A percentile compares a stretch with the other conserved stretches of the same genome.
These are phyloP conservation scores for Pitta sordida DNA, from an alignment of 2,113 vertebrate species.

Conservation along the genomic window DNA sequence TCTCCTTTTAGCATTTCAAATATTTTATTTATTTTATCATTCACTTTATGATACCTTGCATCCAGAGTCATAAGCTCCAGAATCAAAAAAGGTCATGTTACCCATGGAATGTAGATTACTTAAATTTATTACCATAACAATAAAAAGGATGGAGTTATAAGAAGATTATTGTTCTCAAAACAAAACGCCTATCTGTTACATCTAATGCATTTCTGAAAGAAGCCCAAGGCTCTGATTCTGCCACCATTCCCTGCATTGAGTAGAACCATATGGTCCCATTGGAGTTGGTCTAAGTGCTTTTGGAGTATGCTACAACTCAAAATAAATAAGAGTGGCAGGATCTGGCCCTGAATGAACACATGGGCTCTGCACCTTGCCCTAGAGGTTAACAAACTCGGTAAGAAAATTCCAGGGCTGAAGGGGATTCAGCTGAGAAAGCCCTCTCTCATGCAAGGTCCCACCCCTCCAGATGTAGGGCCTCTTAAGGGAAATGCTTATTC, in stretches of 20 bases:
- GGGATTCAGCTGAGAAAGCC: slow-evolving; percentile 24
- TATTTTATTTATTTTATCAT: not conserved
- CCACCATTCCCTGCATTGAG: not conserved
- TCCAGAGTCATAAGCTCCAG: not conserved
- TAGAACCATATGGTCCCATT: slow-evolving; percentile 56
- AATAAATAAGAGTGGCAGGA: slow-evolving; percentile 60
- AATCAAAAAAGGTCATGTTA: not conserved
- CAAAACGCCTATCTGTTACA: slow-evolving; percentile 44
- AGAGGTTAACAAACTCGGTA: slow-evolving; percentile 48
- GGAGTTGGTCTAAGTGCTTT: slow-evolving; percentile 38
- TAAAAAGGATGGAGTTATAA: not conserved
- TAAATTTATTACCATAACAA: slow-evolving; percentile 9
- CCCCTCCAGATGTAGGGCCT: not conserved
- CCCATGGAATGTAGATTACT: not conserved
- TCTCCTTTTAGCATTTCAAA: not conserved
- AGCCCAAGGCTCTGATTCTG: slow-evolving; percentile 56
- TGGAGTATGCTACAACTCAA: slow-evolving; percentile 55
- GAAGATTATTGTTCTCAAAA: slow-evolving; percentile 46
- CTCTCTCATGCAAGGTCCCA: not conserved
- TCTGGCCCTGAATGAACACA: slow-evolving; percentile 53
- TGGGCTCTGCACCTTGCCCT: slow-evolving; percentile 53
- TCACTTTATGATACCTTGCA: not conserved
- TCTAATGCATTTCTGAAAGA: slow-evolving; percentile 28
- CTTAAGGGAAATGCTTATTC: not conserved
- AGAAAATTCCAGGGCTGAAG: slow-evolving; percentile 51